A percentile compares a stretch with the other conserved stretches of the same genome.
phyloP scores from a whole-genome alignment of 2,888 invertebrate species.

The Calliopum simillimum region DNA sequence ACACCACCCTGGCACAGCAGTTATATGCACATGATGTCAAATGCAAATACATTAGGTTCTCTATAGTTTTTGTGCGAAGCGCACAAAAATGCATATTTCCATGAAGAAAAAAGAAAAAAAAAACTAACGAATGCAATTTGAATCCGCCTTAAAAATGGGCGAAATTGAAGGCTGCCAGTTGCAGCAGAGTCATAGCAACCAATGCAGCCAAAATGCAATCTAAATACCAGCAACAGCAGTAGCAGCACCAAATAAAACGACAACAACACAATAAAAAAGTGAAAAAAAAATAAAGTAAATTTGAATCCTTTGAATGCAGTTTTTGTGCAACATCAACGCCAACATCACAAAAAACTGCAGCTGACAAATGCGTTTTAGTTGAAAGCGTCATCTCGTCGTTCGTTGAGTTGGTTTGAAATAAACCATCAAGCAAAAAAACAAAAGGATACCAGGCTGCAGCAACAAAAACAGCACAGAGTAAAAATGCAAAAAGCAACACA shows the following conservation, averaged over 20 bases:
- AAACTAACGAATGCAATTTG: background rate
- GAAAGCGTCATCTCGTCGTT: slow-evolving; percentile 2
- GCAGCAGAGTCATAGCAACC: background rate
- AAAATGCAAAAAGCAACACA: background rate
- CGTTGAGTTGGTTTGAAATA: background rate
- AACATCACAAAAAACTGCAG: slow-evolving; percentile 38
- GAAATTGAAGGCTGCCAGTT: slow-evolving; percentile 22
- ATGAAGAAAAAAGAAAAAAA: no score
- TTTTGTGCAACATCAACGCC: slow-evolving; percentile 37
- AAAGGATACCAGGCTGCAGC: background rate
- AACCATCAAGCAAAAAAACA: slow-evolving; percentile 17
- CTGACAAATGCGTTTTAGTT: slow-evolving; percentile 46
- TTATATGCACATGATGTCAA: no score
- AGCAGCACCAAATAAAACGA: slow-evolving; percentile 24
- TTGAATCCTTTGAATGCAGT: slow-evolving; percentile 37
- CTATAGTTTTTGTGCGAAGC: no score
- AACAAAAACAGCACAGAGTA: background rate
- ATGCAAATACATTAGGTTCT: no score
- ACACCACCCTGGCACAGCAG: no score
- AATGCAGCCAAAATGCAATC: slow-evolving; percentile 34
- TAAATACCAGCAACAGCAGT: slow-evolving; percentile 20
- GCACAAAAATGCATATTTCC: no score
- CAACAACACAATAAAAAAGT: background rate
- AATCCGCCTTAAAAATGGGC: slow-evolving; percentile 26
- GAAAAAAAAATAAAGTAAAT: slow-evolving; percentile 8